Conservation (phyloP, 2,888 invertebrate genomes). For the Drosophila aldrichi region DNA sequence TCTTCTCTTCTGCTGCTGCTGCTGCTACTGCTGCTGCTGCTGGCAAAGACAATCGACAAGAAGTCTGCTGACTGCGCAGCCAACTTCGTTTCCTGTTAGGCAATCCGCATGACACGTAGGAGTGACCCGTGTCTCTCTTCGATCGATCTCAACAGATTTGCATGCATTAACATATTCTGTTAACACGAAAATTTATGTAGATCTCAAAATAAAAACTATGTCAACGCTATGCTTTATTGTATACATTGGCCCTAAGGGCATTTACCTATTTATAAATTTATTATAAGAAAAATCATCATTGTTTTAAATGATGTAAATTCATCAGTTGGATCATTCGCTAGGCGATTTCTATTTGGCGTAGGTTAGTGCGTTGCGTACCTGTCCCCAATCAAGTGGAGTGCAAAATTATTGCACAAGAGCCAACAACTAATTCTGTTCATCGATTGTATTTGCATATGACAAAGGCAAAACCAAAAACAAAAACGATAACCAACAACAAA, state of each 20-base stretch:
- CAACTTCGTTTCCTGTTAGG: constrained; percentile 16
- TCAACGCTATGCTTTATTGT: constrained; percentile 4
- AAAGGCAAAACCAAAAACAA: constrained; percentile 6
- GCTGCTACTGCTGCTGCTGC: constrained; percentile 8
- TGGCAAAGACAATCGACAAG: constrained; percentile 38
- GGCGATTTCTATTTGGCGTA: constrained; percentile 59
- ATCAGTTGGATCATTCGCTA: constrained; percentile 16
- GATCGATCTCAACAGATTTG: constrained; percentile 3
- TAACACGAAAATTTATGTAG: constrained; percentile 12
- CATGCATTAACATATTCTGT: constrained; percentile 19
- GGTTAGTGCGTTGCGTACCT: neutral
- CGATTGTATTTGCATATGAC: constrained; percentile 54
- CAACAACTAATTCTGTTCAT: constrained; percentile 48
- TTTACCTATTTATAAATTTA: constrained; percentile 2
- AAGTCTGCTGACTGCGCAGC: constrained; percentile 48
- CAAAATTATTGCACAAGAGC: constrained; percentile 31
- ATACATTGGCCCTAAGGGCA: neutral
- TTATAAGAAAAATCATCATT: neutral
- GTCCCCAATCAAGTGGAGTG: constrained; percentile 12
- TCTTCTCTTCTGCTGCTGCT: neutral
- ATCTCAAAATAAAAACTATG: neutral
- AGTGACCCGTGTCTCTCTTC: neutral
- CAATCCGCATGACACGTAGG: constrained; percentile 12
- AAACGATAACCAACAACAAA: constrained; percentile 10
- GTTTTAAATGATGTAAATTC: constrained; percentile 28